Percentiles rank a stretch among this genome's conserved stretches.
These are phyloP conservation scores for Enteromius treurensis DNA, from an alignment of 2,797 vertebrate genomes.

Conservation along the genomic window DNA sequence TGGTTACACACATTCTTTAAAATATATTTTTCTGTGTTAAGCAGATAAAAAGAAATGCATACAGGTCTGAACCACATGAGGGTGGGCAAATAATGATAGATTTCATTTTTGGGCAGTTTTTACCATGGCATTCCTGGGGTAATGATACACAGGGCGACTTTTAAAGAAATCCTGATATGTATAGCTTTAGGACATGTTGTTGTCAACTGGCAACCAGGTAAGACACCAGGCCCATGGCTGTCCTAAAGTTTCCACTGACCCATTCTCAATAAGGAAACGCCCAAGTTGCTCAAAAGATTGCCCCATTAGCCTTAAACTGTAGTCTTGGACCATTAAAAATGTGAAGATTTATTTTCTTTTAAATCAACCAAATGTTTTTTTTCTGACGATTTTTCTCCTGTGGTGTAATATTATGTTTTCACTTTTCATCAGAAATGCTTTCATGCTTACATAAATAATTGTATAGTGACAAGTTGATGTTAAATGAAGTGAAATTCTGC, in stretches of 20 bases:
- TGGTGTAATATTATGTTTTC: neutral
- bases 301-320: neutral
- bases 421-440: constrained; percentile 28
- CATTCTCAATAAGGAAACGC: neutral
- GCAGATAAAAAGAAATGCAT: neutral
- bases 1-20: neutral
- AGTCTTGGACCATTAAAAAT: neutral
- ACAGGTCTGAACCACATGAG: neutral
- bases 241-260: neutral
- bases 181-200: neutral
- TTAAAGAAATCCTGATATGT: neutral
- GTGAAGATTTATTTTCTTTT: neutral
- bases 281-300: neutral
- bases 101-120: neutral
- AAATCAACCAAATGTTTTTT: neutral
- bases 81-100: neutral
- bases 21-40: neutral
- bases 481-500: constrained; percentile 2
- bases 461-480: neutral
- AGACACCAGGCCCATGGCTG: neutral
- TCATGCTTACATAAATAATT: constrained; percentile 4
- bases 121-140: neutral
- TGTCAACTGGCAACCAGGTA: neutral
- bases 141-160: neutral
- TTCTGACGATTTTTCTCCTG: neutral